Percentiles rank a stretch among this genome's conserved stretches.
Conservation (phyloP, 2,113 vertebrate genomes). For the pig (Sus scrofa) region T2T-Sscrofa CM000817.6:134179001-134179500, state of each 20-base stretch:
- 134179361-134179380: neutral
- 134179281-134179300: neutral
- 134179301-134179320: neutral
- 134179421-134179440: neutral
- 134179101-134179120: neutral
- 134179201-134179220: neutral
- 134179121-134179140: neutral
- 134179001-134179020: neutral
- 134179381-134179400: neutral
- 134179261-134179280: neutral
- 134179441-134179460: neutral
- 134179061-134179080: neutral
- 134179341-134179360: neutral
- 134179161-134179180: neutral
- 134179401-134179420: neutral
- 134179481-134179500: neutral
- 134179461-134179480: neutral
- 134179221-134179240: neutral
- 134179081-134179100: neutral
- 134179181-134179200: neutral
- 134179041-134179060: neutral
- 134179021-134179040: neutral
- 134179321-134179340: neutral
- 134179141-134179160: neutral
- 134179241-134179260: neutral